Conservation (phyloP, 23 tunicate genomes). For the Ascidia mentula region DNA sequence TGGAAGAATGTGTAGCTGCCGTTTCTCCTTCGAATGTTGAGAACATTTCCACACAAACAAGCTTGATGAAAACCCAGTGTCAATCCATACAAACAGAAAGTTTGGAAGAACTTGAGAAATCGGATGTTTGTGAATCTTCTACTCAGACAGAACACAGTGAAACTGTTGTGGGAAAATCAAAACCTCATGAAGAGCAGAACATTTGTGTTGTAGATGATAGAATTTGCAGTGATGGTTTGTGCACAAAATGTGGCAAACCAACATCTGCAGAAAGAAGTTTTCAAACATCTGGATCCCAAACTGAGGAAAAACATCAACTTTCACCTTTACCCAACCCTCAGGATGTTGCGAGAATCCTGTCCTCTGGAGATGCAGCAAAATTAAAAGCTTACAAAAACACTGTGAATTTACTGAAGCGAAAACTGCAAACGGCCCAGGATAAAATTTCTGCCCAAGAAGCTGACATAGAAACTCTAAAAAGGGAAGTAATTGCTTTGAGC, state of each 20-base stretch:
- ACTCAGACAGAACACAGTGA: constrained; percentile 23
- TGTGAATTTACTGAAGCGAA: constrained; percentile 46
- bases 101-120: no score
- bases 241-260: background rate
- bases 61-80: no score
- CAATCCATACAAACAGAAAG: no score
- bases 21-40: no score
- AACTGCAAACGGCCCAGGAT: constrained; percentile 51
- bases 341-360: constrained; percentile 33
- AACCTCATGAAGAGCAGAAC: no score
- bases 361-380: constrained; percentile 41
- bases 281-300: background rate
- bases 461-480: background rate
- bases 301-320: constrained; percentile 15
- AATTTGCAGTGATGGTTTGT: background rate
- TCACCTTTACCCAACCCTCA: constrained; percentile 46
- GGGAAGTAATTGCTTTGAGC: background rate
- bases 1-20: no score
- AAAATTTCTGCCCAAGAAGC: background rate
- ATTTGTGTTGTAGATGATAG: no score
- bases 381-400: constrained; percentile 80
- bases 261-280: background rate
- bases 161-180: background rate
- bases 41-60: no score
- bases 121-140: background rate